Conservation (phyloP, 2,113 vertebrate species). For the Clarias macrocephalus region DNA sequence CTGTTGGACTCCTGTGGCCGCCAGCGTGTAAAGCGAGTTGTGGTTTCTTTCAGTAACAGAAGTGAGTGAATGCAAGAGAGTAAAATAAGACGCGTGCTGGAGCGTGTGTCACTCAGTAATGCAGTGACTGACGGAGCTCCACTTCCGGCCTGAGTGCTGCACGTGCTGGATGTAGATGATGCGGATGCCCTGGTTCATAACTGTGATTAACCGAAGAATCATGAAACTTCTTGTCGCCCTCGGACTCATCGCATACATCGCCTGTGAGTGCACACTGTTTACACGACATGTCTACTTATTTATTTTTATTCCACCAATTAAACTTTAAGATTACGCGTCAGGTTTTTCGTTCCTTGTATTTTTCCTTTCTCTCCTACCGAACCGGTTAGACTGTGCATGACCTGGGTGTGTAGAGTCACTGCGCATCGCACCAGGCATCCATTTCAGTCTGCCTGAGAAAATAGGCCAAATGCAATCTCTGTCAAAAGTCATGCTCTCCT, state of each 20-base stretch:
- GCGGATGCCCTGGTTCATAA: slow-evolving; percentile 82
- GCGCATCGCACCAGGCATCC: neutral
- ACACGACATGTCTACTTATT: neutral
- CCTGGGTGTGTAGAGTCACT: neutral
- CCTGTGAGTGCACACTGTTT: slow-evolving; percentile 78
- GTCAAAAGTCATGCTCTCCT: neutral
- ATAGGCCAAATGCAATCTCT: neutral
- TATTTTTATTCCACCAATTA: neutral
- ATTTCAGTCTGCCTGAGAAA: neutral
- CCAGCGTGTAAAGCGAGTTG: neutral
- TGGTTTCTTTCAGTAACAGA: neutral
- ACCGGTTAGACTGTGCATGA: neutral
- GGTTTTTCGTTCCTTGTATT: neutral
- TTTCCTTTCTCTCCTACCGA: neutral
- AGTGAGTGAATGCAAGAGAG: neutral
- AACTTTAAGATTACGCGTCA: neutral
- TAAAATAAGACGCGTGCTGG: neutral
- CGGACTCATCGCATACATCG: slow-evolving; percentile 90
- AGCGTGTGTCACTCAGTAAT: slow-evolving; percentile 28
- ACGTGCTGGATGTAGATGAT: slow-evolving; percentile 78
- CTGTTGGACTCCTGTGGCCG: neutral
- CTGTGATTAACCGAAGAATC: slow-evolving; percentile 89
- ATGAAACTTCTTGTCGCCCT: slow-evolving; percentile 93
- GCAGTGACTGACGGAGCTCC: slow-evolving; percentile 45
- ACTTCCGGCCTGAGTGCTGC: slow-evolving; percentile 58